These are phyloP conservation scores for Tachyglossus aculeatus DNA, from an alignment of 2,797 vertebrate genomes.

Conservation along the genomic window DNA sequence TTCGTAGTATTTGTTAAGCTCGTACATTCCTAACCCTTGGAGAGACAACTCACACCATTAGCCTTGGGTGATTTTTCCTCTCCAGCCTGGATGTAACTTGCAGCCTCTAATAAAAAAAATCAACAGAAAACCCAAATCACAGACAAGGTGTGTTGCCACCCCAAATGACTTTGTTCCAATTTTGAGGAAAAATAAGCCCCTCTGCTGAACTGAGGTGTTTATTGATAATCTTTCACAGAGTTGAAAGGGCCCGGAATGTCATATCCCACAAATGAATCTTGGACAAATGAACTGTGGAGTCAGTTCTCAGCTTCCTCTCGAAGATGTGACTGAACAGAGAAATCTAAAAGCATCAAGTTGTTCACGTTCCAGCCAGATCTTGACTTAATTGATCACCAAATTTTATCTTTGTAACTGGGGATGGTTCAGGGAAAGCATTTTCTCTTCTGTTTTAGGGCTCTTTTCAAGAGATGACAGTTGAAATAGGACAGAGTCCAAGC, in stretches of 20 bases:
- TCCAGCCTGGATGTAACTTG: no score
- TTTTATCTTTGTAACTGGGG: conserved; percentile 1
- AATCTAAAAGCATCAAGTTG: not conserved
- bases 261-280: not conserved
- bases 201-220: not conserved
- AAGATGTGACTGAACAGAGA: not conserved
- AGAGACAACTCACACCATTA: no score
- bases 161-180: not conserved
- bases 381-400: not conserved
- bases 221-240: conserved; percentile 10
- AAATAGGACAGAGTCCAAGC: not conserved
- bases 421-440: not conserved
- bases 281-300: not conserved
- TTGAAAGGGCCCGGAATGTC: not conserved
- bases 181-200: not conserved
- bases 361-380: not conserved
- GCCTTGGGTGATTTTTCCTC: no score
- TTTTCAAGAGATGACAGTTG: not conserved
- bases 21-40: no score
- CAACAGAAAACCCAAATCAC: conserved; percentile 9
- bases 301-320: not conserved
- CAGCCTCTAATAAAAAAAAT: not conserved
- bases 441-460: conserved; percentile 1
- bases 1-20: not conserved
- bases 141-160: not conserved